phyloP scores from a whole-genome alignment of 2,888 invertebrate genomes.

The Ophioninae sp. region DNA sequence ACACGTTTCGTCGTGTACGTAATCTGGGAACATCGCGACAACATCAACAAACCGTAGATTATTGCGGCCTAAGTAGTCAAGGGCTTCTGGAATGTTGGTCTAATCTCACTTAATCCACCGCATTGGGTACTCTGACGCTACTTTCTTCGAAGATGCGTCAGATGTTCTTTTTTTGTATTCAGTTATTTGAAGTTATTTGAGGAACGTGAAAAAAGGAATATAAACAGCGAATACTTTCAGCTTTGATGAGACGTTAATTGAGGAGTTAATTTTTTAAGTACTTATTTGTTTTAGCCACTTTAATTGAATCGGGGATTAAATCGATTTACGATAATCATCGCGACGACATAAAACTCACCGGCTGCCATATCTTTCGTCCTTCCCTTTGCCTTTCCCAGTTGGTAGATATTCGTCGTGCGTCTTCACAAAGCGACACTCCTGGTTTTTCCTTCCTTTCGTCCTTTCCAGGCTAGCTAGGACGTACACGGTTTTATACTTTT shows the following conservation, averaged over 20 bases:
- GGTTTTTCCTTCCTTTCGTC: slow-evolving; percentile 33
- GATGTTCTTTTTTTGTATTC: no score
- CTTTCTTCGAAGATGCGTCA: no score
- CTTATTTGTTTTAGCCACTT: no score
- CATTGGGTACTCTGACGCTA: slow-evolving; percentile 32
- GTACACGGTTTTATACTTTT: slow-evolving; percentile 9
- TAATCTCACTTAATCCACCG: slow-evolving; percentile 5
- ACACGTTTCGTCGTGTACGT: slow-evolving; percentile 55
- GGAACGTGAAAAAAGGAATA: no score
- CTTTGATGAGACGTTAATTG: no score
- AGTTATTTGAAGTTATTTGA: no score
- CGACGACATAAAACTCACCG: slow-evolving; percentile 65
- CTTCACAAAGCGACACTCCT: slow-evolving; percentile 11
- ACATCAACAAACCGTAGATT: slow-evolving; percentile 35
- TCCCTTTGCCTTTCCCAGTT: slow-evolving; percentile 50
- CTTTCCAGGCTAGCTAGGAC: slow-evolving; percentile 9
- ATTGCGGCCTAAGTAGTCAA: slow-evolving; percentile 41
- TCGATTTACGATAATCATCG: no score
- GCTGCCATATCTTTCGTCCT: slow-evolving; percentile 70
- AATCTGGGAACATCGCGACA: slow-evolving; percentile 3
- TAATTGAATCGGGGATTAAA: no score
- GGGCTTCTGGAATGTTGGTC: slow-evolving; percentile 8
- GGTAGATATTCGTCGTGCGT: slow-evolving; percentile 45
- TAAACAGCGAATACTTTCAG: no score
- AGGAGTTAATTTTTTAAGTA: no score